phyloP scores from a whole-genome alignment of 2,797 vertebrate genomes.

The Margarornis squamiger region DNA sequence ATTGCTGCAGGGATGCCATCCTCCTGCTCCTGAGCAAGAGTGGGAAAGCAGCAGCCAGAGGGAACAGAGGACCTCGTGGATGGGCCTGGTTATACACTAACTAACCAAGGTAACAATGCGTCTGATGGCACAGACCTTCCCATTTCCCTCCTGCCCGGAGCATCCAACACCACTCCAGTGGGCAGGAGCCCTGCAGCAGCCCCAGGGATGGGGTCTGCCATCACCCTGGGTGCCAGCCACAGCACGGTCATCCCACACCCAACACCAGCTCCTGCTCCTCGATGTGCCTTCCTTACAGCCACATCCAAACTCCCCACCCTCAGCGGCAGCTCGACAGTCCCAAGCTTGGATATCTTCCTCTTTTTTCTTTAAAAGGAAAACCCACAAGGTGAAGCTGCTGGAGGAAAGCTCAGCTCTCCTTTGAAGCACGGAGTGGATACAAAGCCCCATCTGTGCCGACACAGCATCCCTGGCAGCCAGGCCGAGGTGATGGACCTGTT shows the following conservation, averaged over 20 bases:
- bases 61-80: not conserved
- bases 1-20: not conserved
- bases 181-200: rapidly evolving
- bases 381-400: not conserved
- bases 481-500: not conserved
- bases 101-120: not conserved
- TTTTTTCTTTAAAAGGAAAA: not conserved
- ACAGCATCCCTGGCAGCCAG: not conserved
- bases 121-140: rapidly evolving
- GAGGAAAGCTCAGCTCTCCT: not conserved
- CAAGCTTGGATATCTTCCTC: not conserved
- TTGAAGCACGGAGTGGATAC: rapidly evolving
- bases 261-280: not conserved
- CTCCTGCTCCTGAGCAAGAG: not conserved
- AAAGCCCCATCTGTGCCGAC: not conserved
- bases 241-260: rapidly evolving
- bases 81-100: not conserved
- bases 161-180: rapidly evolving
- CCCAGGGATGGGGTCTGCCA: rapidly evolving
- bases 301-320: not conserved
- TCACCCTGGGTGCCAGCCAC: rapidly evolving
- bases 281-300: not conserved
- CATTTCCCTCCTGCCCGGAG: rapidly evolving
- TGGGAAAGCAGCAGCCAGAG: not conserved
- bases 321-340: rapidly evolving